These are phyloP conservation scores for Pachyseris speciosa DNA, from an alignment of 64 coral and sea anemone genomes.

Conservation along the genomic window DNA sequence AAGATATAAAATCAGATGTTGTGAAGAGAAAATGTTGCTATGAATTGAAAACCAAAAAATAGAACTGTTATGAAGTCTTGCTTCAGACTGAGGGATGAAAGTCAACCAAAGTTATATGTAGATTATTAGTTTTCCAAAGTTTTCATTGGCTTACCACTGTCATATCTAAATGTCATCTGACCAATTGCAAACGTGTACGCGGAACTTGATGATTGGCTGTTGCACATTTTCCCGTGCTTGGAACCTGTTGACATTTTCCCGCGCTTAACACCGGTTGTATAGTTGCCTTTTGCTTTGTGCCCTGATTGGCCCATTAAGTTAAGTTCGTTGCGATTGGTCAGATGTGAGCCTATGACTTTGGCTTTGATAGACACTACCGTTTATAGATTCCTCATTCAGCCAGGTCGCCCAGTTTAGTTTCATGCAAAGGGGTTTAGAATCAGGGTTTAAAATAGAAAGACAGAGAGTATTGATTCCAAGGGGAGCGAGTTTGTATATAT, in stretches of 20 bases:
- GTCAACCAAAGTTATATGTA: neutral
- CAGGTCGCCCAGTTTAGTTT: neutral
- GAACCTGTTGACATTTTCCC: neutral
- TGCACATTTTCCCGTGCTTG: neutral
- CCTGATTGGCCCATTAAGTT: neutral
- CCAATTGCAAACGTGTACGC: too few relatives aligned
- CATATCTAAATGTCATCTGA: neutral
- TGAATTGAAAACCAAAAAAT: too few relatives aligned
- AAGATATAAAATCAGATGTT: too few relatives aligned
- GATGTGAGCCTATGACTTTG: too few relatives aligned
- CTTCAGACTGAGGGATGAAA: neutral
- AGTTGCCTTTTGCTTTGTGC: too few relatives aligned
- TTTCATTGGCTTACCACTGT: neutral
- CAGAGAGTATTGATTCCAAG: neutral
- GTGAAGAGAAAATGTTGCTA: too few relatives aligned
- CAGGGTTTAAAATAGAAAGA: neutral
- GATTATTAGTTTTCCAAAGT: neutral
- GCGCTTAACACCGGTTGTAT: neutral
- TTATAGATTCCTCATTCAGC: neutral
- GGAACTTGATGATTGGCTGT: too few relatives aligned
- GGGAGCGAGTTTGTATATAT: neutral
- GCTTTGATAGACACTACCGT: too few relatives aligned
- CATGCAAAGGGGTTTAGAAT: neutral
- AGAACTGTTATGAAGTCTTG: neutral
- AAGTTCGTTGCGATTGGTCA: neutral